Percentiles rank a stretch among this genome's conserved stretches.
Conservation (phyloP, 2,797 vertebrate species). For the Hozukius guyotensis region DNA sequence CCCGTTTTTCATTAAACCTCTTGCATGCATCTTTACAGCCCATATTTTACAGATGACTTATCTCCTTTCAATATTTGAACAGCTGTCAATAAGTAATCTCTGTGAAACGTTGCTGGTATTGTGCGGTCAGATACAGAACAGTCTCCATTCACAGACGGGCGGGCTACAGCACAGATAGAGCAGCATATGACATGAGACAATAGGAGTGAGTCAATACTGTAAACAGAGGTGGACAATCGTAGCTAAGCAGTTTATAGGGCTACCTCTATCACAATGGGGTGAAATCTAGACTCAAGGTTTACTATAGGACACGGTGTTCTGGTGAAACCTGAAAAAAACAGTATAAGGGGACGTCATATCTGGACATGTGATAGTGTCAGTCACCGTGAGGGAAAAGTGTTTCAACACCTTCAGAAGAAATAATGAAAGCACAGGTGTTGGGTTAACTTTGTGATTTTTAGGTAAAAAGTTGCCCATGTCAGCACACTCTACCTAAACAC, state of each 20-base stretch:
- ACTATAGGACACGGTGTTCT: slow-evolving; percentile 66
- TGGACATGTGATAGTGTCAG: background rate
- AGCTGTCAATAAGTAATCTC: slow-evolving; percentile 74
- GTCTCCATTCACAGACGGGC: slow-evolving; percentile 69
- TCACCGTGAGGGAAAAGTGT: background rate
- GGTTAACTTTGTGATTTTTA: background rate
- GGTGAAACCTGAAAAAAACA: slow-evolving; percentile 40
- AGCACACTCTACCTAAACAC: slow-evolving; percentile 7
- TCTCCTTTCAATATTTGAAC: slow-evolving; percentile 67
- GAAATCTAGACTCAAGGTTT: slow-evolving; percentile 75
- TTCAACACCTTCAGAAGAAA: slow-evolving; percentile 13
- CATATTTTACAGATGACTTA: slow-evolving; percentile 56
- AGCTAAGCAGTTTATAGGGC: slow-evolving; percentile 65
- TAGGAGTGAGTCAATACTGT: slow-evolving; percentile 67
- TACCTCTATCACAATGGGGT: slow-evolving; percentile 70
- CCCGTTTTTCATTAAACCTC: background rate
- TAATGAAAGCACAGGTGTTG: slow-evolving; percentile 1
- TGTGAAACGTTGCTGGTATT: slow-evolving; percentile 57
- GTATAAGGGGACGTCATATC: background rate
- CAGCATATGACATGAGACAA: slow-evolving; percentile 69
- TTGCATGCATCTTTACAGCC: slow-evolving; percentile 16
- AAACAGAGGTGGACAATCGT: slow-evolving; percentile 66
- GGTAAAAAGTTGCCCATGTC: background rate
- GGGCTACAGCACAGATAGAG: slow-evolving; percentile 42
- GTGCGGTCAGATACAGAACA: slow-evolving; percentile 67